A percentile compares a stretch with the other conserved stretches of the same genome.
These are phyloP conservation scores for Phrynocephalus guinanensis DNA, from an alignment of 2,797 vertebrate genomes.

Conservation along the genomic window DNA sequence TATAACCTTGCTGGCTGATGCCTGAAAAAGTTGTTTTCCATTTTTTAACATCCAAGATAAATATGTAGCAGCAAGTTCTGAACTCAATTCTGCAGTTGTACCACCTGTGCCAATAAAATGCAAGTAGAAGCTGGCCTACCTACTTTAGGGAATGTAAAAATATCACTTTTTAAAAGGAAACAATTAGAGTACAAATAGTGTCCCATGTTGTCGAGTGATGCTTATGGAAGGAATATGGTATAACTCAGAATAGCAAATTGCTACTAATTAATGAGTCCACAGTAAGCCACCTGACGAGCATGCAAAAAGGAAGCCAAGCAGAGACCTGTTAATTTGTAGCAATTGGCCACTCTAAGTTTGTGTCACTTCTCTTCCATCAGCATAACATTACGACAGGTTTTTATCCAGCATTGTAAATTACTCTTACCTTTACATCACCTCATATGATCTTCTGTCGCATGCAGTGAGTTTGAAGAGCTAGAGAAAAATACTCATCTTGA, in stretches of 20 bases:
- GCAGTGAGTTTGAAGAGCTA: background rate
- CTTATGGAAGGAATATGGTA: too few species aligned
- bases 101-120: background rate
- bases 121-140: background rate
- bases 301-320: too few species aligned
- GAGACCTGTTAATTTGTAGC: too few species aligned
- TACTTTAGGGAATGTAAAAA: slow-evolving; percentile 7
- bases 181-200: background rate
- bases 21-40: slow-evolving; percentile 30
- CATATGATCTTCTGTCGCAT: background rate
- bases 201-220: too few species aligned
- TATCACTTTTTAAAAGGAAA: background rate
- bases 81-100: background rate
- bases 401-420: slow-evolving; percentile 1
- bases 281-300: too few species aligned
- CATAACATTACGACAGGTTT: too few species aligned
- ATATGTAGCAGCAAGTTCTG: background rate
- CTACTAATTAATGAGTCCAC: too few species aligned
- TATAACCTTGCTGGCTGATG: slow-evolving; percentile 41
- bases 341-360: too few species aligned
- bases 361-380: too few species aligned
- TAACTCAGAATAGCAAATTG: too few species aligned
- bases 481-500: background rate
- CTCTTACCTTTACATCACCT: background rate
- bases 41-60: background rate